Evolutionary conservation across 2,113 vertebrate genomes (phyloP).

Genomic region (Shinisaurus crocodilurus): DNA sequence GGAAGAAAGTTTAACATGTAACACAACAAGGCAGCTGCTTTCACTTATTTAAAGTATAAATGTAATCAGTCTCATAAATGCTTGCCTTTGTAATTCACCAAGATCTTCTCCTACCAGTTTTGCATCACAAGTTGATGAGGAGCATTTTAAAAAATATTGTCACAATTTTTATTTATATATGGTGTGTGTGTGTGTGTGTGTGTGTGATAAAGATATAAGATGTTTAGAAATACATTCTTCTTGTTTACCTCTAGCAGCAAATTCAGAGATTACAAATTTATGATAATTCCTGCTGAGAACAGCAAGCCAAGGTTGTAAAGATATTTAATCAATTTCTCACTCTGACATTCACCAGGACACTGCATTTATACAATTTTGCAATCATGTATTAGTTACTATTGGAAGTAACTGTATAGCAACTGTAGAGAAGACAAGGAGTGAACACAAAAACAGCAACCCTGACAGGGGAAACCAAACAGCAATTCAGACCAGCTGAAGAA

Average conservation of each 20-base stretch:
- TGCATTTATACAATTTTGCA: constrained; percentile 15
- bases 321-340: constrained; percentile 19
- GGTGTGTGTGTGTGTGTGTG: neutral
- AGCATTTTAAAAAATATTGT: neutral
- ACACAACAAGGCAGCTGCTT: neutral
- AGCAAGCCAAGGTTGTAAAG: constrained; percentile 22
- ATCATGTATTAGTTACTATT: neutral
- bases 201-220: neutral
- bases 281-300: neutral
- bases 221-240: neutral
- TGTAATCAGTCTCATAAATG: constrained; percentile 32
- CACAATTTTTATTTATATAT: neutral
- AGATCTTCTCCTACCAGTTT: neutral
- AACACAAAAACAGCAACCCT: constrained; percentile 49
- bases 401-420: neutral
- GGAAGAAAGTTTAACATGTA: neutral
- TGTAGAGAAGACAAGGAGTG: constrained; percentile 27
- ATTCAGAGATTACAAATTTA: neutral
- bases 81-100: neutral
- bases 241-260: neutral
- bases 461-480: constrained; percentile 24
- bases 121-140: neutral
- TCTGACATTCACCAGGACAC: neutral
- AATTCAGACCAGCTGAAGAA: constrained; percentile 40
- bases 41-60: neutral